These are phyloP conservation scores for Lathamus discolor DNA, from an alignment of 2,113 vertebrate species.

Conservation along the genomic window DNA sequence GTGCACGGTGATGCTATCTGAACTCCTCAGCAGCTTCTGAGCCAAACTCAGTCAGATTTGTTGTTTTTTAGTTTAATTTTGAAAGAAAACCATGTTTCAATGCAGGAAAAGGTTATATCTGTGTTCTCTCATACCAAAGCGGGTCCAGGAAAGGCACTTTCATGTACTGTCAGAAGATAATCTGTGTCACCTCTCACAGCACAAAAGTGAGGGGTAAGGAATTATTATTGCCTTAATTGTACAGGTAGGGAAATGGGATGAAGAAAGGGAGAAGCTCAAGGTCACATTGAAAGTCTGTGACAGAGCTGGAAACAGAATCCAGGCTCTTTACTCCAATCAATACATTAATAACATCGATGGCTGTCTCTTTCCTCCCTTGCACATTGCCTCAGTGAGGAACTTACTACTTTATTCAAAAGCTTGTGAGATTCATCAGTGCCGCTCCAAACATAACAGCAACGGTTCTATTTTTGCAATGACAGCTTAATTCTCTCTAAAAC, in stretches of 20 bases:
- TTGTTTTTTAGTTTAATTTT: not conserved
- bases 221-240: not conserved
- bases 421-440: not conserved
- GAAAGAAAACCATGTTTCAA: not conserved
- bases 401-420: not conserved
- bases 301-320: not conserved
- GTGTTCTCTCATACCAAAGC: not conserved
- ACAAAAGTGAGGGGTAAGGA: not conserved
- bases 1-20: not conserved
- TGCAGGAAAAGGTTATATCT: not conserved
- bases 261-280: not conserved
- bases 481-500: not conserved
- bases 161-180: not conserved
- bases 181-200: not conserved
- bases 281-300: fast-evolving
- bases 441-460: not conserved
- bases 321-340: not conserved
- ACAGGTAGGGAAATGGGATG: not conserved
- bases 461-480: fast-evolving
- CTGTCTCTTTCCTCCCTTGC: not conserved
- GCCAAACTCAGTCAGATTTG: fast-evolving
- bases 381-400: not conserved
- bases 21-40: not conserved
- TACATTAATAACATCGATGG: not conserved
- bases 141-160: not conserved